Percentiles rank a stretch among this genome's conserved stretches.
These are phyloP conservation scores for Phasianus colchicus DNA, from an alignment of 2,113 vertebrate genomes.

Conservation along the genomic window DNA sequence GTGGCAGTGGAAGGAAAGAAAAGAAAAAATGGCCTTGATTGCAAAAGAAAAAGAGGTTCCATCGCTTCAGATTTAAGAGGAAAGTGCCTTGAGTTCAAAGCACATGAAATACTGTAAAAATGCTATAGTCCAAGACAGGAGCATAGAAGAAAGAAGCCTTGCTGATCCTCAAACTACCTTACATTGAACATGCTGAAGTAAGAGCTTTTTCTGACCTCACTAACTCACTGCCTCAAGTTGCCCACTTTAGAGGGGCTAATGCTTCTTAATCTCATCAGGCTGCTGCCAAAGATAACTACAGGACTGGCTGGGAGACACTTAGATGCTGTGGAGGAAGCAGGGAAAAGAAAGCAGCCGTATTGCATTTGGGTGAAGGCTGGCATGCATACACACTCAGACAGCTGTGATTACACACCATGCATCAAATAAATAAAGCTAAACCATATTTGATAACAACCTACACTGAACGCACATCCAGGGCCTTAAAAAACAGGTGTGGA, in stretches of 20 bases:
- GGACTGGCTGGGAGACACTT: not conserved
- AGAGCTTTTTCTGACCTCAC: conserved; percentile 25
- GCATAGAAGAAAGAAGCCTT: not conserved
- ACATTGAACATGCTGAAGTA: not conserved
- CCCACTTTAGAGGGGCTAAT: conserved; percentile 39
- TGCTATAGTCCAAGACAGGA: not conserved
- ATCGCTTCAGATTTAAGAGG: not conserved
- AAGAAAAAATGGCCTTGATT: not conserved
- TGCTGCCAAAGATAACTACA: conserved; percentile 39
- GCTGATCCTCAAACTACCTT: not conserved
- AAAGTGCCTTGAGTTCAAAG: not conserved
- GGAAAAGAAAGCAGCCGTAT: not conserved
- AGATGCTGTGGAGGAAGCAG: not conserved
- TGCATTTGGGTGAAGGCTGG: conserved; percentile 19
- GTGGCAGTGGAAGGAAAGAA: not conserved
- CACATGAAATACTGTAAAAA: not conserved
- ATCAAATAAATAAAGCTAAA: conserved; percentile 26
- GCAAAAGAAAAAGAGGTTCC: not conserved
- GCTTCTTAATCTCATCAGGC: conserved; percentile 41
- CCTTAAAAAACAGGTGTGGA: not conserved
- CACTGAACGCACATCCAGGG: not conserved
- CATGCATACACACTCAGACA: not conserved
- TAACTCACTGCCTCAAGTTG: not conserved
- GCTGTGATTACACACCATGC: not conserved
- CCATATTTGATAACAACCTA: not conserved